Conservation (phyloP, 2,797 vertebrate species). For the Schizopygopsis malacanthus region DNA sequence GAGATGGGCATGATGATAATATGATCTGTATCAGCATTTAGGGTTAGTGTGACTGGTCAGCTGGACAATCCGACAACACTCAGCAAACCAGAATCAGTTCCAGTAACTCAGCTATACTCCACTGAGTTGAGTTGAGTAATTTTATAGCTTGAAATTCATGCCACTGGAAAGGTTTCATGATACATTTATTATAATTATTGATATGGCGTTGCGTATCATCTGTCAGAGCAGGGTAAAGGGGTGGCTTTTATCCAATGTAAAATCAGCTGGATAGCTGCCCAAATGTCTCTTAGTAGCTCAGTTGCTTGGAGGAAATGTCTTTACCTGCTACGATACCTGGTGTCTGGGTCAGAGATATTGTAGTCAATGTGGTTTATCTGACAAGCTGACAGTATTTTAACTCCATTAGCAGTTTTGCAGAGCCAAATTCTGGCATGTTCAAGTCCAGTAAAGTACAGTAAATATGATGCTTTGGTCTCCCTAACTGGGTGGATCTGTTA, state of each 20-base stretch:
- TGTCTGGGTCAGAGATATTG: constrained; percentile 9
- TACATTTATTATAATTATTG: background rate
- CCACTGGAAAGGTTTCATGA: background rate
- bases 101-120: background rate
- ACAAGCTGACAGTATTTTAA: constrained; percentile 11
- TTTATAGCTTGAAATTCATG: background rate
- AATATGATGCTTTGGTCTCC: constrained; percentile 4
- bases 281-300: constrained; percentile 2
- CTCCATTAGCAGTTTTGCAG: background rate
- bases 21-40: background rate
- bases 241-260: background rate
- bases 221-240: constrained; percentile 2
- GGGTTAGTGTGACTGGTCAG: background rate
- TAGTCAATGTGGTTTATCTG: background rate
- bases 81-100: constrained; percentile 1
- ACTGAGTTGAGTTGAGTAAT: background rate
- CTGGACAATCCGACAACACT: background rate
- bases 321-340: background rate
- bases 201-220: background rate
- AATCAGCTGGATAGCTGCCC: constrained; percentile 15
- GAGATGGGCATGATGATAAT: constrained; percentile 12
- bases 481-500: background rate
- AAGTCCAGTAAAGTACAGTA: background rate
- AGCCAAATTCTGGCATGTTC: background rate
- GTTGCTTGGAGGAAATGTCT: constrained; percentile 11